A percentile compares a stretch with the other conserved stretches of the same genome.
Evolutionary conservation across 2,113 vertebrate species (phyloP).

Genomic region (Silurus glanis): DNA sequence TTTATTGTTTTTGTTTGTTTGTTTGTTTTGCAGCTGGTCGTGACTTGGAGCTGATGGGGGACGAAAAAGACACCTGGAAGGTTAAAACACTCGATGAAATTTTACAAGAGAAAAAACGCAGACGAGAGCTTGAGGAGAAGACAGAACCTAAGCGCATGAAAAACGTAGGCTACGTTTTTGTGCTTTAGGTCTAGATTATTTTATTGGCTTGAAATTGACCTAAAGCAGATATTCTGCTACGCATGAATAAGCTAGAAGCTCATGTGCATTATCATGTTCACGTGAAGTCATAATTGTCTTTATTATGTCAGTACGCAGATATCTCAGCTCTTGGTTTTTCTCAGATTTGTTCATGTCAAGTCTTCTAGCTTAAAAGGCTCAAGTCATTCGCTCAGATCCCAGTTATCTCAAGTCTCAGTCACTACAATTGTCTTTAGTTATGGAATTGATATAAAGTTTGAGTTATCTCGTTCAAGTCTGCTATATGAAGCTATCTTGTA

Average conservation of each 20-base stretch:
- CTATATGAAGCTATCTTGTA: neutral
- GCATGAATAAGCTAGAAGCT: neutral
- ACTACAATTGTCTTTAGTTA: neutral
- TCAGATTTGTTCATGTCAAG: neutral
- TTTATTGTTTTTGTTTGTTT: neutral
- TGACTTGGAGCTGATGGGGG: constrained; percentile 89
- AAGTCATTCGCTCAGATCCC: too few relatives aligned
- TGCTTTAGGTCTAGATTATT: neutral
- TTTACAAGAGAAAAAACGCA: constrained; percentile 94
- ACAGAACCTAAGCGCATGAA: constrained; percentile 86
- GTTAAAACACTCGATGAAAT: constrained; percentile 99
- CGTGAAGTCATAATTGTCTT: too few relatives aligned
- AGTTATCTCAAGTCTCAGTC: neutral
- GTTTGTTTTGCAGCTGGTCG: constrained; percentile 69
- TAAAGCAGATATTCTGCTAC: neutral
- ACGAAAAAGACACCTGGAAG: constrained; percentile 99
- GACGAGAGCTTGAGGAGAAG: constrained; percentile 94
- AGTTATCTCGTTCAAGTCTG: neutral
- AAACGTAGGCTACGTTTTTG: constrained; percentile 78
- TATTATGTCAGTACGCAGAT: too few relatives aligned
- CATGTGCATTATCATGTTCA: neutral
- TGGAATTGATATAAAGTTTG: neutral
- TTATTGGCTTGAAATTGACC: neutral
- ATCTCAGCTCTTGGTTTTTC: too few relatives aligned
- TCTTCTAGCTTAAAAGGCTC: neutral